Base-by-base conservation (phyloP, 1,140 invertebrate species). In the Drosophila sp. region DNA sequence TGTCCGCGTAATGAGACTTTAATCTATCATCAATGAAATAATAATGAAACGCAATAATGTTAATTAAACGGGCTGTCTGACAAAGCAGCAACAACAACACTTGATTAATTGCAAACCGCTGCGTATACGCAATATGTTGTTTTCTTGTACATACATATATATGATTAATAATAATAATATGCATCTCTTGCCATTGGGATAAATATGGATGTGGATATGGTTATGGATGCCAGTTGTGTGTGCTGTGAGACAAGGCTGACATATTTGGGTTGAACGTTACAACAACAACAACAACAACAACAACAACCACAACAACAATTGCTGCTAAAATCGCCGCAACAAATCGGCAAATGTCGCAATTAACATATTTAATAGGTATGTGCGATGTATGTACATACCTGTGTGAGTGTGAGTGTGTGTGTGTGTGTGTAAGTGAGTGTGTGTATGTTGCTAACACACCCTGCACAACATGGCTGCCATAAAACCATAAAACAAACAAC, bases 301-400 rank as follows among this genome's bases (percentile, higher is more conserved):
- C 36, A 41, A 16, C 34, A 56, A 25, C 50, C 36, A 36, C 50
- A 53, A 54, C 53, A 56, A 56, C 25, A 27, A 25, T 16, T 58
- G 54, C 40, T 58, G 54, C 54, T 83, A 41, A 80, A 83, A 74
- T 76, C 50, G 82, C 76, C 80, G 70, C 67, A 80, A 61, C 66
- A 67, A 84, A 84, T 84, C 80, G 54, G 80, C 80, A 77, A 84
- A 84, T 84, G 76, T 84, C 73, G 67, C 76, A 84, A 84, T 84
- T 84, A 84, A 86, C 80, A 84, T 84, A 84, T 84, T 74, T 84
- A 58, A 61, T 21, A 67, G 36, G 40, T 66, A 66, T 66, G 53
- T 46, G 27, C 25, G 13, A 32, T 58, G 59, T 45, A 13, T 41
- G 8, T 29, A 4, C n/a, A n/a, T n/a, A n/a, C n/a, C n/a, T n/a